Percentiles rank a stretch among this genome's conserved stretches.
phyloP scores from a whole-genome alignment of 2,113 vertebrate genomes.

The Ranitomeya imitator region DNA sequence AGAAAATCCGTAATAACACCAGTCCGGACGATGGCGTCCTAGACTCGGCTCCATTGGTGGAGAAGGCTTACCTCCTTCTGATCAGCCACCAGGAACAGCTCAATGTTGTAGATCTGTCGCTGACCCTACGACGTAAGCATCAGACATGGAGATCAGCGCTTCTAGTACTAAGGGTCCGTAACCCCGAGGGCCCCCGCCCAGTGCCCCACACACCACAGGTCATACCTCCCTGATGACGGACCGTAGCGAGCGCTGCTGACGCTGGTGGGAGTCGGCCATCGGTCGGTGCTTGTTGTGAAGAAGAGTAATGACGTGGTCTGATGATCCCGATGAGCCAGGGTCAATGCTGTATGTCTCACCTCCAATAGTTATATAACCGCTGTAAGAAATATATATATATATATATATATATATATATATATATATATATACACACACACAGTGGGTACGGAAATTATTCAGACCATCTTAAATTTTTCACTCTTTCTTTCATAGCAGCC shows the following conservation, averaged over 20 bases:
- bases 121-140: neutral
- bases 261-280: neutral
- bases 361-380: neutral
- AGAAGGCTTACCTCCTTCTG: constrained; percentile 43
- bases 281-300: too few species aligned
- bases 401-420: neutral
- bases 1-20: too few species aligned
- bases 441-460: too few species aligned
- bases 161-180: neutral
- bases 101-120: constrained; percentile 29
- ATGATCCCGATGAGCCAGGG: neutral
- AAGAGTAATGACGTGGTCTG: neutral
- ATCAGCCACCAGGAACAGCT: constrained; percentile 59
- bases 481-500: too few species aligned
- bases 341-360: constrained; percentile 9
- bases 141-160: neutral
- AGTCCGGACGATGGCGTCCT: too few species aligned
- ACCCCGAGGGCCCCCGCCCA: neutral
- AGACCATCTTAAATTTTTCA: too few species aligned
- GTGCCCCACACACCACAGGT: neutral
- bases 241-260: neutral
- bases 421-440: neutral
- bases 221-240: neutral
- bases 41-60: neutral
- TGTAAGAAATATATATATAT: neutral